Percentiles rank a stretch among this genome's conserved stretches.
These are phyloP conservation scores for Enteromius viviparus DNA, from an alignment of 2,797 vertebrate genomes.

Conservation along the genomic window DNA sequence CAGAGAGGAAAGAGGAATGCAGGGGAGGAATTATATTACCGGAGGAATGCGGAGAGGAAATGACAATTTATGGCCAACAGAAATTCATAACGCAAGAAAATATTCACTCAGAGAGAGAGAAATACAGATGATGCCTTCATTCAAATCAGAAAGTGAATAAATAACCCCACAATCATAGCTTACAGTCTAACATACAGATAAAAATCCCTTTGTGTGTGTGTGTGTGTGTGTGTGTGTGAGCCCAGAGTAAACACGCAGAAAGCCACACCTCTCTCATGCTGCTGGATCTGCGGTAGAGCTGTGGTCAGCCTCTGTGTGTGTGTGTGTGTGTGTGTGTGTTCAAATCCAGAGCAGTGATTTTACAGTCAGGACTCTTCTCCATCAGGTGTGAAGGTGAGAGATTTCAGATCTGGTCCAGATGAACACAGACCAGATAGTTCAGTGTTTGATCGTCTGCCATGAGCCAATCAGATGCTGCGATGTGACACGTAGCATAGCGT, in stretches of 20 bases:
- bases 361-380: neutral
- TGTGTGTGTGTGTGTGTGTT: constrained; percentile 16
- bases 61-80: constrained; percentile 9
- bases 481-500: constrained; percentile 1
- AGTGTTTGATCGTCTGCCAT: constrained; percentile 1
- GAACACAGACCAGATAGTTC: neutral
- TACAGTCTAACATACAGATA: neutral
- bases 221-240: constrained; percentile 64
- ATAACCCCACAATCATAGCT: constrained; percentile 28
- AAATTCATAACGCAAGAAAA: constrained; percentile 31
- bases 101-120: neutral
- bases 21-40: constrained; percentile 22
- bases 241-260: constrained; percentile 69
- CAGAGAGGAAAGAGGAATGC: constrained; percentile 30
- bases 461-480: constrained; percentile 38
- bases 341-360: neutral
- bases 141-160: constrained; percentile 33
- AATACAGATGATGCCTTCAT: constrained; percentile 6
- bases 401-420: neutral
- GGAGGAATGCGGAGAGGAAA: constrained; percentile 31
- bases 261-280: constrained; percentile 67
- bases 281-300: constrained; percentile 54
- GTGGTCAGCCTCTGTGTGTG: constrained; percentile 60
- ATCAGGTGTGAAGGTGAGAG: constrained; percentile 21
- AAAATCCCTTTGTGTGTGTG: neutral